Evolutionary conservation across 1,140 invertebrate species (phyloP).

Genomic region (Bombus difficillimus): DNA sequence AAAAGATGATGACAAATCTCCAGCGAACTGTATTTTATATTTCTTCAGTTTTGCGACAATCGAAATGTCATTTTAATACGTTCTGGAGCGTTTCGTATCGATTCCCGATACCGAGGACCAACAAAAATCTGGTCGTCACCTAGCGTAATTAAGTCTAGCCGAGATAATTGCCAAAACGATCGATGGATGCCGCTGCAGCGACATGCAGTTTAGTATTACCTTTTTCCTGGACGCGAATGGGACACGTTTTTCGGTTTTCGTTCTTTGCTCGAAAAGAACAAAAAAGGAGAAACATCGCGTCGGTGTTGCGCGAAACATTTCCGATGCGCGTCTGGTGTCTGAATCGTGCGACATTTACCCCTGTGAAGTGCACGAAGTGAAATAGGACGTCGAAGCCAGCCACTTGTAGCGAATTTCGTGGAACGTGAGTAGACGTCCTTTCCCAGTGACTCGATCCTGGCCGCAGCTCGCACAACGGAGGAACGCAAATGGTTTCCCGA

Average conservation of each 20-base stretch:
- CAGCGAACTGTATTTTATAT: no score
- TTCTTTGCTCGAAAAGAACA: not conserved
- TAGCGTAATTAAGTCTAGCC: constrained; percentile 27
- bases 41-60: not conserved
- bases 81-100: not conserved
- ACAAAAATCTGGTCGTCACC: constrained; percentile 2
- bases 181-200: not conserved
- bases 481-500: not conserved
- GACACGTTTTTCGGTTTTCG: not conserved
- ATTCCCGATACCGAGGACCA: constrained; percentile 12
- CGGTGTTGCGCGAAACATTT: not conserved
- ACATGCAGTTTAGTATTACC: not conserved
- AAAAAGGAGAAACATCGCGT: not conserved
- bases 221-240: no score
- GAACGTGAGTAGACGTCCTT: constrained; percentile 2
- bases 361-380: not conserved
- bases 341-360: not conserved
- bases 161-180: constrained; percentile 37
- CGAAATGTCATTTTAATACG: not conserved
- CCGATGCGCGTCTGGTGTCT: not conserved
- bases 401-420: constrained; percentile 4
- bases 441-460: not conserved
- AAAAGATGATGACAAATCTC: no score
- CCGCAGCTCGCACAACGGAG: no score
- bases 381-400: constrained; percentile 22